Evolutionary conservation across 2,888 invertebrate species (phyloP).

Genomic region (Antheraea assamensis): DNA sequence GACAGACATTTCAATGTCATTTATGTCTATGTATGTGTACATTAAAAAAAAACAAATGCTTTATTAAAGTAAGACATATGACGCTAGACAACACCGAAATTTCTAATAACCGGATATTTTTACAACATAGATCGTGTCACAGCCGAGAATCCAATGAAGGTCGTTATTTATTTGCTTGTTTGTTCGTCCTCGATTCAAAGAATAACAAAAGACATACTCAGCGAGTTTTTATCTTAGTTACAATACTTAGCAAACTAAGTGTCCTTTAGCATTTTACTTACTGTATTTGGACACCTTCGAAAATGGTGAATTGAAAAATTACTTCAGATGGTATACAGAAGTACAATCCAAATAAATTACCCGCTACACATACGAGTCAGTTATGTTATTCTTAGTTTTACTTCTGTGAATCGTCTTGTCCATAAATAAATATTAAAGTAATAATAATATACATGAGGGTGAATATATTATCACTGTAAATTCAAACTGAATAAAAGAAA

Average conservation of each 20-base stretch:
- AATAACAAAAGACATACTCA: slow-evolving; percentile 8
- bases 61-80: background rate
- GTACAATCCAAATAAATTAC: no score
- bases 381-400: background rate
- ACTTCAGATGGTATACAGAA: no score
- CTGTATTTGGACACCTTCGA: background rate
- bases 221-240: background rate
- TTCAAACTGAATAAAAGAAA: background rate
- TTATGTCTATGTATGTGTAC: background rate
- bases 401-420: background rate
- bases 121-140: background rate
- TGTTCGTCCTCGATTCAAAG: slow-evolving; percentile 20
- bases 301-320: background rate
- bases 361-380: background rate
- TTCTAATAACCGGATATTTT: background rate
- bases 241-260: background rate
- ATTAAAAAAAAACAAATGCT: background rate
- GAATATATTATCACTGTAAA: background rate
- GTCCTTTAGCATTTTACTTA: background rate
- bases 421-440: background rate
- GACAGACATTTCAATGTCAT: background rate
- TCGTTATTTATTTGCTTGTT: slow-evolving; percentile 23
- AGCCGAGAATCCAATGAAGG: background rate
- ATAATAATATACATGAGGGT: background rate
- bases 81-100: background rate